phyloP scores from a whole-genome alignment of 2,797 vertebrate genomes.

The Sitta carolinensis region DNA sequence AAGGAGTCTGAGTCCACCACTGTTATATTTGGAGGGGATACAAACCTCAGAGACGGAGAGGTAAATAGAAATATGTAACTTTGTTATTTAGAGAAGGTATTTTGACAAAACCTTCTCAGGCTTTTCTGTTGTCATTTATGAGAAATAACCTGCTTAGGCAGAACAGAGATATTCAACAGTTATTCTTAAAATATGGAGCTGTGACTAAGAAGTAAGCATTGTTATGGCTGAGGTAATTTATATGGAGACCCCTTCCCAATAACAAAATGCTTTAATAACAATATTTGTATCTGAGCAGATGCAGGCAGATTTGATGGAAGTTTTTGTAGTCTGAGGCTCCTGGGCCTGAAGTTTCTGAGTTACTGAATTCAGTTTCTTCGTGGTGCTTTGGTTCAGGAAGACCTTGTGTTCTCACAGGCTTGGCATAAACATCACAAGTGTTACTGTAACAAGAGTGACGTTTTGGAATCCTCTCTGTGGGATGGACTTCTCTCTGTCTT shows the following conservation, averaged over 20 bases:
- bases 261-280: background rate
- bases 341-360: too few species aligned
- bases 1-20: slow-evolving; percentile 81
- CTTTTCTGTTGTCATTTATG: background rate
- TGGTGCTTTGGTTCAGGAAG: too few species aligned
- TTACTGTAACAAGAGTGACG: too few species aligned
- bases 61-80: slow-evolving; percentile 67
- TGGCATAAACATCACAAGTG: too few species aligned
- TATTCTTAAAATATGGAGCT: background rate
- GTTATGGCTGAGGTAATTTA: background rate
- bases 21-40: slow-evolving; percentile 94
- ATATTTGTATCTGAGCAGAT: background rate
- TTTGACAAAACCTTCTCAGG: background rate
- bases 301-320: background rate
- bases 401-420: too few species aligned
- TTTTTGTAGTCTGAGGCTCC: too few species aligned
- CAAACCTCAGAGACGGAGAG: slow-evolving; percentile 92
- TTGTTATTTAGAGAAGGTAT: background rate
- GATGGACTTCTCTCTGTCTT: too few species aligned
- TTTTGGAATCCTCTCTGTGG: too few species aligned
- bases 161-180: background rate
- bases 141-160: background rate
- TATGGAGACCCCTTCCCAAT: background rate
- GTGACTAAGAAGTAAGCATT: background rate
- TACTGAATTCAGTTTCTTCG: too few species aligned